Evolutionary conservation across 2,888 invertebrate genomes (phyloP).

Genomic region (Zaprionus obscuricornis): DNA sequence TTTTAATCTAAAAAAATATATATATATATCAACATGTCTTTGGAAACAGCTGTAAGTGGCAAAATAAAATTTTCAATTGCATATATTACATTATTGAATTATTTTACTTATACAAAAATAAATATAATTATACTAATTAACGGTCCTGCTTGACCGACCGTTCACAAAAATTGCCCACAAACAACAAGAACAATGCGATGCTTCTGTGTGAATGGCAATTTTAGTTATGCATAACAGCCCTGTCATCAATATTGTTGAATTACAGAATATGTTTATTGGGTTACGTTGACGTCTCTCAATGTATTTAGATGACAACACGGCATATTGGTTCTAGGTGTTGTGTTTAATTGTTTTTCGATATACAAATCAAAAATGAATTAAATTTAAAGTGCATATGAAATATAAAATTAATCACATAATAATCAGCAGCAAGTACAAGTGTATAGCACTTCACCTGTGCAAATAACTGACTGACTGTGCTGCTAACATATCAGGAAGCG

Average conservation of each 20-base stretch:
- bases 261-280: conserved; percentile 57
- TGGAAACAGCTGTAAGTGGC: no score
- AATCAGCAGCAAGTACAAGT: conserved; percentile 23
- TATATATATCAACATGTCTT: no score
- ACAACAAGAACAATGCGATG: no score
- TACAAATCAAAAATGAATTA: conserved; percentile 60
- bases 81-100: no score
- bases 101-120: no score
- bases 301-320: conserved; percentile 69
- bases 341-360: conserved; percentile 25
- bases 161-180: no score
- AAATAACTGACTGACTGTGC: conserved; percentile 39
- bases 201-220: conserved; percentile 39
- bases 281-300: conserved; percentile 37
- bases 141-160: no score
- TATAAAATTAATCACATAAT: conserved; percentile 27
- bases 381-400: conserved; percentile 45
- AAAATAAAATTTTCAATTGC: no score
- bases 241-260: conserved; percentile 10
- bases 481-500: conserved; percentile 50
- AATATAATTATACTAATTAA: no score
- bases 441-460: conserved; percentile 47
- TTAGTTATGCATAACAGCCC: conserved; percentile 37
- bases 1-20: no score
- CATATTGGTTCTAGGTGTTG: conserved; percentile 57